Evolutionary conservation across 2,113 vertebrate genomes (phyloP).

Genomic region (Alosa alosa): DNA sequence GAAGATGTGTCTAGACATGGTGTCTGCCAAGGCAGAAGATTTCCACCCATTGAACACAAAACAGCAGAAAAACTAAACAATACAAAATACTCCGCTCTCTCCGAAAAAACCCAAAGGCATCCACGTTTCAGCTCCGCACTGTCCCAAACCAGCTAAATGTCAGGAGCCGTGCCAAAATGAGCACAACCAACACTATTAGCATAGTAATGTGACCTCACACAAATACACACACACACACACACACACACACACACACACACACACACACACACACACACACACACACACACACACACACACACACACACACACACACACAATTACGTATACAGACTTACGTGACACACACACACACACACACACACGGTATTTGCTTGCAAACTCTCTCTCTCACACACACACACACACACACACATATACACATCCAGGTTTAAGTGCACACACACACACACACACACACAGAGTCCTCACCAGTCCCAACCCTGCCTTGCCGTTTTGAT

Average conservation of each 20-base stretch:
- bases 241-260: conserved; percentile 43
- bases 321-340: too few relatives aligned
- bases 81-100: not conserved
- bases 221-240: conserved; percentile 46
- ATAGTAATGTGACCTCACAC: conserved; percentile 19
- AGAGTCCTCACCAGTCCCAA: conserved; percentile 31
- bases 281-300: conserved; percentile 37
- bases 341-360: too few relatives aligned
- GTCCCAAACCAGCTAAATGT: too few relatives aligned
- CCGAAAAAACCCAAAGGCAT: too few relatives aligned
- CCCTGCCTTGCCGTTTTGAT: conserved; percentile 51
- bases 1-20: not conserved
- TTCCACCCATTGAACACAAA: not conserved
- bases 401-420: conserved; percentile 43
- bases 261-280: conserved; percentile 39
- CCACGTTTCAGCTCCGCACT: too few relatives aligned
- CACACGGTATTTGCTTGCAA: too few relatives aligned
- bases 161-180: too few relatives aligned
- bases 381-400: conserved; percentile 35
- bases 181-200: too few relatives aligned
- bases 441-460: conserved; percentile 34
- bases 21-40: not conserved
- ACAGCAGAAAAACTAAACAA: not conserved
- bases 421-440: conserved; percentile 16
- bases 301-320: conserved; percentile 47